Evolutionary conservation across 2,888 invertebrate species (phyloP).

Genomic region (Mythimna pallens): DNA sequence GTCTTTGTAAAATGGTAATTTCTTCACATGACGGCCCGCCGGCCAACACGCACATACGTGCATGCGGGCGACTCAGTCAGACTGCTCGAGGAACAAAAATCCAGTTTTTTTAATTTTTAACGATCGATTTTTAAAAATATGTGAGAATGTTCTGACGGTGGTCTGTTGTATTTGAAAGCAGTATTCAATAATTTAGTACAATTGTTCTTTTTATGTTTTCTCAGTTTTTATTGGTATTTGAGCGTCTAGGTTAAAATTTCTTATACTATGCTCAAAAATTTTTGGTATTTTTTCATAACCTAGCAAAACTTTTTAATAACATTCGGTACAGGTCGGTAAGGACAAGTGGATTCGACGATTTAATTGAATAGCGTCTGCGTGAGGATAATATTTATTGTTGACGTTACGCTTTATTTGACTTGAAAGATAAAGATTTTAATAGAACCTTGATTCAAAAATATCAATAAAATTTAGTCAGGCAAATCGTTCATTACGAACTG

Average conservation of each 20-base stretch:
- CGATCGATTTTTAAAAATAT: slow-evolving; percentile 48
- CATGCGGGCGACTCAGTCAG: slow-evolving; percentile 48
- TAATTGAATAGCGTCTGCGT: slow-evolving; percentile 23
- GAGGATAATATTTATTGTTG: slow-evolving; percentile 39
- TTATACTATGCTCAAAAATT: not conserved
- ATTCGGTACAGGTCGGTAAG: slow-evolving; percentile 21
- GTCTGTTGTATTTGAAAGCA: slow-evolving; percentile 59
- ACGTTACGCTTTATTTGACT: slow-evolving; percentile 43
- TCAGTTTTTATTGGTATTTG: slow-evolving; percentile 34
- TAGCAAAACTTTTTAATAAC: slow-evolving; percentile 14
- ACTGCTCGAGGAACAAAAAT: slow-evolving; percentile 59
- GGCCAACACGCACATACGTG: slow-evolving; percentile 67
- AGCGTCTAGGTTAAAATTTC: slow-evolving; percentile 2
- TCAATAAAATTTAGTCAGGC: slow-evolving; percentile 52
- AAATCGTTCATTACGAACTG: slow-evolving; percentile 44
- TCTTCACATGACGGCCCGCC: slow-evolving; percentile 50
- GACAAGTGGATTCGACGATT: slow-evolving; percentile 33
- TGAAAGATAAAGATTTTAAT: slow-evolving; percentile 41
- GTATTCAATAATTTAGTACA: slow-evolving; percentile 33
- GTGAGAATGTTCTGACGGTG: slow-evolving; percentile 64
- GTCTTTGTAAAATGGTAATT: slow-evolving; percentile 63
- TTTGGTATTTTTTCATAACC: slow-evolving; percentile 13
- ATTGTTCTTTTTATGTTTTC: slow-evolving; percentile 26
- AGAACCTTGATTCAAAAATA: slow-evolving; percentile 55
- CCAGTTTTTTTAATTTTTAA: slow-evolving; percentile 63